Evolutionary conservation across 2,888 invertebrate genomes (phyloP).

Genomic region (Agrochola lota): DNA sequence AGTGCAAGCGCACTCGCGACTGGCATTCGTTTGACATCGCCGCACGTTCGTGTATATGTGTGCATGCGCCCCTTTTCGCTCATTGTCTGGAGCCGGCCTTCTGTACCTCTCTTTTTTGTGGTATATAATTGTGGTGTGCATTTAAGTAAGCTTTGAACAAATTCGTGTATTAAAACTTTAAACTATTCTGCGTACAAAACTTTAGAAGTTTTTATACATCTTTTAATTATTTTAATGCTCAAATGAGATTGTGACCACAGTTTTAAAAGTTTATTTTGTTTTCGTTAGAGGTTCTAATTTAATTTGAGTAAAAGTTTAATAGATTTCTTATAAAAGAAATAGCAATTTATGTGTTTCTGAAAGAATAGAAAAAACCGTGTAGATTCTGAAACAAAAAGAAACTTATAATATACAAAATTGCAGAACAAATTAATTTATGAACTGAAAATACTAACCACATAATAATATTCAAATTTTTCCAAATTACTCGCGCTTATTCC

Average conservation of each 20-base stretch:
- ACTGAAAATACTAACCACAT: not conserved
- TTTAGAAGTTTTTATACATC: conserved; percentile 4
- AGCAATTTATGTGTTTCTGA: not conserved
- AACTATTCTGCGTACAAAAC: conserved; percentile 14
- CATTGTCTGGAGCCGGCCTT: not conserved
- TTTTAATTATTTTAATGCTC: conserved; percentile 27
- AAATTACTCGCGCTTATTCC: conserved; percentile 20
- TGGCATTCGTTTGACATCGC: not conserved
- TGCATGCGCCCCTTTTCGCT: not conserved
- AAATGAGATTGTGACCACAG: conserved; percentile 21
- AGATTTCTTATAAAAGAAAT: not conserved
- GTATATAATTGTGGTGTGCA: not conserved
- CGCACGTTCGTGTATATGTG: too few relatives aligned
- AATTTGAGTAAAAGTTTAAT: not conserved
- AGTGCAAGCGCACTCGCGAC: not conserved
- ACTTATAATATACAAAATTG: too few relatives aligned
- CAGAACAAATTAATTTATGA: not conserved
- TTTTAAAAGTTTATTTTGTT: conserved; percentile 18
- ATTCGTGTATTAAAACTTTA: conserved; percentile 43
- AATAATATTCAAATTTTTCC: not conserved
- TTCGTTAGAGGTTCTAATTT: conserved; percentile 5
- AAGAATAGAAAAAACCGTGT: not conserved
- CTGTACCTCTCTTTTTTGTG: not conserved
- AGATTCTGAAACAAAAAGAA: not conserved
- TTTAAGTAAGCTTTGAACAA: conserved; percentile 20